Evolutionary conservation across 1,140 invertebrate genomes (phyloP), one percentile per base, ranked within the genome.

Genomic region (Agrypnia vestita): DNA sequence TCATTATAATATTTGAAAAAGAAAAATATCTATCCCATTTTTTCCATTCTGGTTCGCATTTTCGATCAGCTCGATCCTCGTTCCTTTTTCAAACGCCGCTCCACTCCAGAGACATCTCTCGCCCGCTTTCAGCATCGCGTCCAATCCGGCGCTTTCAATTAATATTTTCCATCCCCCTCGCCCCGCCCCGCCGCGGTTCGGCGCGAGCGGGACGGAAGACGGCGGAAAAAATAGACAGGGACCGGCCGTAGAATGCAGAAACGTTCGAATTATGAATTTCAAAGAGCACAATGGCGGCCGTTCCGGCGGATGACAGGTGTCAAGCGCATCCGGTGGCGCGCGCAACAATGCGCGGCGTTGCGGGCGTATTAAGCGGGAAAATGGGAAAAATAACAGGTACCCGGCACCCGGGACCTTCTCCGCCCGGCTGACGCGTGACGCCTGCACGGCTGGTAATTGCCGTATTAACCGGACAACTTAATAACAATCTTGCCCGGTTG

Each of bases 401-500:
- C 25, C 25, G 25, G 67, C 12, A 71, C 10, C 8, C 19, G 25
- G 25, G 25, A 35, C 25, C 25, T 35, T 35, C 25, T 35, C 25
- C 25, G 25, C 6, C 25, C 25, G 25, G 25, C 1, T 35, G 25
- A 35, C 25, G 49, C 49, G 49, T 12, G 49, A 51, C 49, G 11
- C 8, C 49, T 51, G 11, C 49, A 15, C 1, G 1, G 53, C 25
- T 46, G 19, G 81, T 82, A 82, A 82, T 82, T 82, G 78, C 81
- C 77, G 80, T 80, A 77, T 82, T 82, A 82, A 80, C 81, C 69
- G 81, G 81, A 82, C 81, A 82, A 78, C 81, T 82, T 82, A 82
- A 82, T 82, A 80, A 78, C 81, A 67, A 82, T 82, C 73, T 80
- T 76, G 78, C 73, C 67, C 64, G 43, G 43, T 75, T 69, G 74